A percentile compares a stretch with the other conserved stretches of the same genome.
Conservation (phyloP, 2,113 vertebrate species). For the Leucosticte australis region DNA sequence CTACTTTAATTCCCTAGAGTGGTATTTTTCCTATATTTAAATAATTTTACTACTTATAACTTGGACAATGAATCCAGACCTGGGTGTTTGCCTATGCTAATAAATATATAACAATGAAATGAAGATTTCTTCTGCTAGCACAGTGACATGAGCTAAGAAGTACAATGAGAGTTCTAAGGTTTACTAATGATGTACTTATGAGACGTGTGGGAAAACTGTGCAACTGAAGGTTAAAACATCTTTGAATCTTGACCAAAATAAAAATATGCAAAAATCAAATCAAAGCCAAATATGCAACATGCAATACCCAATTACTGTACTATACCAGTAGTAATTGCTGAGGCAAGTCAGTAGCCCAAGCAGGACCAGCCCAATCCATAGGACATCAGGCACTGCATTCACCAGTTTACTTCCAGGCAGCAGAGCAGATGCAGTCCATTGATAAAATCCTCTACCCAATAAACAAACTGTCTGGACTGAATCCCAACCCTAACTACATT, state of each 20-base stretch:
- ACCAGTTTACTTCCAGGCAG: neutral
- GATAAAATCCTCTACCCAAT: neutral
- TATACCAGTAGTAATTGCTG: neutral
- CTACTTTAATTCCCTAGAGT: neutral
- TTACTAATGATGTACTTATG: neutral
- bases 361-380: neutral
- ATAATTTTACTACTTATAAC: neutral
- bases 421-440: neutral
- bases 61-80: neutral
- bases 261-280: neutral
- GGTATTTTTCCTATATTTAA: neutral
- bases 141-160: neutral
- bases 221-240: neutral
- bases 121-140: neutral
- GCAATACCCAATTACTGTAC: neutral
- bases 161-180: neutral
- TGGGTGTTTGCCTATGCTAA: neutral
- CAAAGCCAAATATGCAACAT: neutral
- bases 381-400: neutral
- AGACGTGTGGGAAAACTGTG: neutral
- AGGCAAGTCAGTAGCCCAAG: neutral
- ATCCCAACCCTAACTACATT: neutral
- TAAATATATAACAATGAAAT: constrained; percentile 19
- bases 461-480: neutral
- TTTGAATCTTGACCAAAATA: neutral